Base-by-base conservation (phyloP, 2,113 vertebrate species). In the Trogon melanurus region DNA sequence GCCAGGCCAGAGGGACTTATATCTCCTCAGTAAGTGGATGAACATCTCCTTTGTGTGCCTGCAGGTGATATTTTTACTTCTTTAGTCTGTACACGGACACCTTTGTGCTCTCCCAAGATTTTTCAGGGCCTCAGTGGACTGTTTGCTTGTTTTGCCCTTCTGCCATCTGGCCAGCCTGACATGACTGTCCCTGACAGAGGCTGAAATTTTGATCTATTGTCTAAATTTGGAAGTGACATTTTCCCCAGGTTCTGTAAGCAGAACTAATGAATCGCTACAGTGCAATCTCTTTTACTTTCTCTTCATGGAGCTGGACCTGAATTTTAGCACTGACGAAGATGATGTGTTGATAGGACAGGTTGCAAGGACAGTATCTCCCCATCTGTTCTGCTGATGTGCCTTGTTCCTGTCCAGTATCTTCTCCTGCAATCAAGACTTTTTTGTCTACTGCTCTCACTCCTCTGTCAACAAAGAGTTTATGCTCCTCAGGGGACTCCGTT, bases 81-180 rank as follows among this genome's bases (percentile, higher is more conserved):
- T 67, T n/a, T 94, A 73, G 91, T 70, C 70, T 79, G 65, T 66
- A 58, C 64, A 73, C 47, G 48, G 56, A n/a, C 83, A 85, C 27
- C 60, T 64, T 36, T 79, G 56, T 62, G 25, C 69, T 89, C 51
- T 87, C 73, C 20, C 36, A 93, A 54, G 58, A 48, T 76, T 86
- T 92, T 61, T 0, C 25, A 54, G 64, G 60, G 26, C 64, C 82
- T 88, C 47, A 38, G 47, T 10, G 34, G 61, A 89, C 41, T 41
- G 25, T 61, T 89, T 41, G 51, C 57, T 94, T 73, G 3, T 41
- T 87, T 80, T 86, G 75, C 71, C 73, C 69, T 80, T 45, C 72
- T 95, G 91, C 93, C 92, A 91, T 91, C 96, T 86, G 92, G 74
- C 50, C 91, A 91, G 30, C 23, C 88, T 97, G 81, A 79, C 74